phyloP scores from a whole-genome alignment of 1,140 invertebrate genomes.

The Pachyrhynchus sulphureomaculatus region DNA sequence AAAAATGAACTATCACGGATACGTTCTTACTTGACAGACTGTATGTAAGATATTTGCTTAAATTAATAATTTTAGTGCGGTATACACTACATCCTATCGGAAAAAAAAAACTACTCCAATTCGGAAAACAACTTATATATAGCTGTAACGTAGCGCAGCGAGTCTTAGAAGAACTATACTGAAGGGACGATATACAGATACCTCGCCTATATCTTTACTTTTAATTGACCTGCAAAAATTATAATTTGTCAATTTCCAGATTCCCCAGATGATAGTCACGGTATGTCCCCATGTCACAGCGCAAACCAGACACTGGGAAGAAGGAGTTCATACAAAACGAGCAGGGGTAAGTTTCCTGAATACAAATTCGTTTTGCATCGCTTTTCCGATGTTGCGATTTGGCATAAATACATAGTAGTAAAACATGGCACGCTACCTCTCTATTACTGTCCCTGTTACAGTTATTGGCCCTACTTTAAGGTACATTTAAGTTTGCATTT shows the following conservation, averaged over 20 bases:
- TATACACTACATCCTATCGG: no score
- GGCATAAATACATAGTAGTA: constrained; percentile 13
- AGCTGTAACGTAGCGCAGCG: no score
- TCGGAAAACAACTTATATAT: no score
- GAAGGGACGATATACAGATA: no score
- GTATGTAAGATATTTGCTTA: no score
- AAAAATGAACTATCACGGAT: no score
- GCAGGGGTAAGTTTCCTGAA: constrained; percentile 67
- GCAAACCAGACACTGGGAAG: constrained; percentile 67
- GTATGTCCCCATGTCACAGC: constrained; percentile 69
- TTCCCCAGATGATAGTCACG: constrained; percentile 77
- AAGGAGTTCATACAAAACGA: constrained; percentile 82
- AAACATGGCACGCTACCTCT: constrained; percentile 31
- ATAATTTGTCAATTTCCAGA: constrained; percentile 69
- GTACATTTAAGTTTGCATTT: constrained; percentile 20
- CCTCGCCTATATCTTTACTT: no score
- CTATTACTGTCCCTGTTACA: constrained; percentile 23
- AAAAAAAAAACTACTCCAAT: no score
- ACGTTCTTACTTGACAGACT: no score
- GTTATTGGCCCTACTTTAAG: constrained; percentile 5
- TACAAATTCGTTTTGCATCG: neutral
- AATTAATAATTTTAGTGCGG: no score
- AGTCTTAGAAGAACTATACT: no score
- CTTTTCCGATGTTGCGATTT: constrained; percentile 21
- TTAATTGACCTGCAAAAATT: no score